These are phyloP conservation scores for Polymixis lichenea DNA, from an alignment of 2,888 invertebrate genomes.

Conservation along the genomic window DNA sequence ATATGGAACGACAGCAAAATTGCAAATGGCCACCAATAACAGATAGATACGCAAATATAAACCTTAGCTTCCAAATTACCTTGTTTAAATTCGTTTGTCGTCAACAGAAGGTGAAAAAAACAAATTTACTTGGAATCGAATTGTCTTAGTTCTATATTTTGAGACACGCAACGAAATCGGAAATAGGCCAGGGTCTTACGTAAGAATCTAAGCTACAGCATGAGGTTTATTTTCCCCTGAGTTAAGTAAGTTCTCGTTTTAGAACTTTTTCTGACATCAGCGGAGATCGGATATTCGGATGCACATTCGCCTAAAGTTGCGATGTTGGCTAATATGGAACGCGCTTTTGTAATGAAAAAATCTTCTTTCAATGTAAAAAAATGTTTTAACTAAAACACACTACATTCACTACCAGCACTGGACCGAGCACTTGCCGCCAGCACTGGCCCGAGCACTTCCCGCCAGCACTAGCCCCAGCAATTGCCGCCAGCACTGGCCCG, in stretches of 20 bases:
- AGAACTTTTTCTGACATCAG: too few relatives aligned
- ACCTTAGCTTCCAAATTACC: constrained; percentile 53
- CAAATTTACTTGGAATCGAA: constrained; percentile 70
- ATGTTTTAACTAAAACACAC: too few relatives aligned
- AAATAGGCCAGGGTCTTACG: constrained; percentile 76
- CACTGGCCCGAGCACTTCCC: too few relatives aligned
- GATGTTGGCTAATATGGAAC: too few relatives aligned
- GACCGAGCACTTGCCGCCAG: too few relatives aligned
- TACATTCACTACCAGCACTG: too few relatives aligned
- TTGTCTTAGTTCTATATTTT: constrained; percentile 70
- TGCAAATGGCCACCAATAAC: constrained; percentile 49
- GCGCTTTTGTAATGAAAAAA: too few relatives aligned
- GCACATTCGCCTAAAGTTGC: too few relatives aligned
- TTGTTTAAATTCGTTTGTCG: constrained; percentile 61
- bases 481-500: too few relatives aligned
- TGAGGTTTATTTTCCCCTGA: constrained; percentile 29
- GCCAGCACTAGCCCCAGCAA: too few relatives aligned
- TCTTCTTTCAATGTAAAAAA: too few relatives aligned
- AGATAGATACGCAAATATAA: constrained; percentile 48
- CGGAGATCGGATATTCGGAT: too few relatives aligned
- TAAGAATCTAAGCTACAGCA: constrained; percentile 65
- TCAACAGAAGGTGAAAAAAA: constrained; percentile 68
- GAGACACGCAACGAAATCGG: constrained; percentile 72
- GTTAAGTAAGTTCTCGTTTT: neutral
- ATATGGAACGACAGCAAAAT: constrained; percentile 27